phyloP scores from a whole-genome alignment of 1,140 invertebrate species.

The Manduca sexta region DNA sequence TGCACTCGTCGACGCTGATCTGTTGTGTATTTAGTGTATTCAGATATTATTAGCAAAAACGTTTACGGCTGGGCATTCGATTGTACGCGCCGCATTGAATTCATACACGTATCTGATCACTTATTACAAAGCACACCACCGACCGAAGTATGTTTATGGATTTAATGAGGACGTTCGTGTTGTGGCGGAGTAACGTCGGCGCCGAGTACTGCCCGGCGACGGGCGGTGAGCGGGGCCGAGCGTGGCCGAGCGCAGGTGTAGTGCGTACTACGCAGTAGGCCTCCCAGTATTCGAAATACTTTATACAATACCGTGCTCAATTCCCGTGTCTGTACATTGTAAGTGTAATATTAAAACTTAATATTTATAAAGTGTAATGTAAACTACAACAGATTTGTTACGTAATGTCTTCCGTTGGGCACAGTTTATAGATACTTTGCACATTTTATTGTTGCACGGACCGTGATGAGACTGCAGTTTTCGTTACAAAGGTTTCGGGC shows the following conservation, averaged over 20 bases:
- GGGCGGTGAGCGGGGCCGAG: no score
- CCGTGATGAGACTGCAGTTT: conserved; percentile 26
- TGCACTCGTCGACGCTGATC: conserved; percentile 65
- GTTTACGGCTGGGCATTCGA: conserved; percentile 13
- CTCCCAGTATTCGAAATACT: conserved; percentile 57
- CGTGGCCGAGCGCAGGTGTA: not conserved
- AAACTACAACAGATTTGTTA: conserved; percentile 63
- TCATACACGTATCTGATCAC: conserved; percentile 23
- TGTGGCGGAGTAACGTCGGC: no score
- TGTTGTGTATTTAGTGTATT: conserved; percentile 46
- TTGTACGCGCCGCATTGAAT: conserved; percentile 19
- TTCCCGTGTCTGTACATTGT: conserved; percentile 67
- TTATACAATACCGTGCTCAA: conserved; percentile 61
- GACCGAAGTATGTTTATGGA: conserved; percentile 24
- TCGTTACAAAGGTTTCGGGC: conserved; percentile 35
- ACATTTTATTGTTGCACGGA: conserved; percentile 58
- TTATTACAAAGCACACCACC: conserved; percentile 3
- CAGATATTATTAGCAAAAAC: conserved; percentile 41
- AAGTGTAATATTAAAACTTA: conserved; percentile 61
- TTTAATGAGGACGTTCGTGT: conserved; percentile 19
- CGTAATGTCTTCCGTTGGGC: conserved; percentile 70
- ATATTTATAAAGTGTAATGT: conserved; percentile 48
- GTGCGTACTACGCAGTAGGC: conserved; percentile 4
- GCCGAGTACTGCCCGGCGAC: no score
- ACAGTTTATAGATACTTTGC: conserved; percentile 63